phyloP scores from a whole-genome alignment of 2,797 vertebrate genomes.

The Liasis olivaceus region DNA sequence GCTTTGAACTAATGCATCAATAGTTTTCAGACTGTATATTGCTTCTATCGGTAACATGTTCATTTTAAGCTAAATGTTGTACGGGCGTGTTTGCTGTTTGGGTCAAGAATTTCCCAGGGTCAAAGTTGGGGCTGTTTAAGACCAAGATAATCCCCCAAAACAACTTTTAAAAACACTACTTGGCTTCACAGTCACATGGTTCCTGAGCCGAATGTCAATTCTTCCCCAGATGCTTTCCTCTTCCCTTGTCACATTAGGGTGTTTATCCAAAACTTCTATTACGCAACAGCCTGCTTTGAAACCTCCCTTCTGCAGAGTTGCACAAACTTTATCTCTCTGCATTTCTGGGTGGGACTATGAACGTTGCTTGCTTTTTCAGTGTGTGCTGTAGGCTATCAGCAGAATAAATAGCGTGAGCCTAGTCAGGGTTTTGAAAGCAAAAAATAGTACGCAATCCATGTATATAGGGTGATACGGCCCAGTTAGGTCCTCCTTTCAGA shows the following conservation, averaged over 20 bases:
- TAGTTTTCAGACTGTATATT: background rate
- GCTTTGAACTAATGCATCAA: background rate
- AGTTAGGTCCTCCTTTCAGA: background rate
- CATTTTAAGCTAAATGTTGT: background rate
- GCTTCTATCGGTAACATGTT: background rate
- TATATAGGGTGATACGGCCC: background rate
- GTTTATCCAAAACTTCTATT: background rate
- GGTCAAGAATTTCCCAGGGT: background rate
- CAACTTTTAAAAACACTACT: background rate
- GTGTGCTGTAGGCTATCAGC: slow-evolving; percentile 29
- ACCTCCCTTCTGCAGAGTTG: slow-evolving; percentile 35
- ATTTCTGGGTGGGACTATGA: background rate
- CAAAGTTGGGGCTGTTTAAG: background rate
- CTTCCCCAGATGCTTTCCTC: background rate
- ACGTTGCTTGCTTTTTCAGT: background rate
- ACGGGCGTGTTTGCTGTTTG: background rate
- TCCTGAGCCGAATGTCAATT: background rate
- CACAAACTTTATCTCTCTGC: background rate
- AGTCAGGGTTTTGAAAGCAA: slow-evolving; percentile 19
- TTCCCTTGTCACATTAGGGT: background rate
- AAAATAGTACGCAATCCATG: slow-evolving; percentile 19
- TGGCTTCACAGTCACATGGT: background rate
- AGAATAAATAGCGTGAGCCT: background rate
- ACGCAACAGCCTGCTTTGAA: slow-evolving; percentile 6
- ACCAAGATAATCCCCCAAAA: background rate